phyloP scores from a whole-genome alignment of 2,888 invertebrate genomes.

The Stegophylla sp. region DNA sequence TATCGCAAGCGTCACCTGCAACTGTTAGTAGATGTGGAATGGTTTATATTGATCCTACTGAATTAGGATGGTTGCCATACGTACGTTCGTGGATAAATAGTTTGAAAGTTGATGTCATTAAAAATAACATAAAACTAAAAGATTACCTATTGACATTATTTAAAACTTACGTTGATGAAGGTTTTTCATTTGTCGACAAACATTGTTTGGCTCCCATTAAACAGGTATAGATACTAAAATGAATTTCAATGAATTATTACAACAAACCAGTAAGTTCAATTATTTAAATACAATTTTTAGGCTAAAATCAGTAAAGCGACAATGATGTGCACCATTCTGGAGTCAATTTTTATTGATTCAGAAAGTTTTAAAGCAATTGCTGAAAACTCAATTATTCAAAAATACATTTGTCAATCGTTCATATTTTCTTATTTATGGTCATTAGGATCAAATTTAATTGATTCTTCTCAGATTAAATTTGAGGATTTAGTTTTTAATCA shows the following conservation, averaged over 20 bases:
- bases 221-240: constrained; percentile 73
- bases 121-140: constrained; percentile 67
- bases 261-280: too few species aligned
- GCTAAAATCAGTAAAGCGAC: constrained; percentile 83
- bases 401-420: constrained; percentile 78
- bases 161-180: constrained; percentile 71
- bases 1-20: constrained; percentile 90
- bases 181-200: constrained; percentile 73
- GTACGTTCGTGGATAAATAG: constrained; percentile 38
- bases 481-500: constrained; percentile 75
- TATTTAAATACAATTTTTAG: constrained; percentile 65
- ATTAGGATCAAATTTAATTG: constrained; percentile 82
- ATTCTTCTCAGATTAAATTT: constrained; percentile 73
- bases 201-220: constrained; percentile 76
- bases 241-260: too few species aligned
- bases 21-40: constrained; percentile 79
- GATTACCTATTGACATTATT: constrained; percentile 75
- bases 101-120: constrained; percentile 19
- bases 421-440: constrained; percentile 85
- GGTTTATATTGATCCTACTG: constrained; percentile 91
- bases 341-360: constrained; percentile 73
- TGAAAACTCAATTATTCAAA: constrained; percentile 69
- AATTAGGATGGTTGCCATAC: constrained; percentile 78
- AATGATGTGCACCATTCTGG: constrained; percentile 77
- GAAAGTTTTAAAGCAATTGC: constrained; percentile 66